Evolutionary conservation across 2,888 invertebrate genomes (phyloP), one percentile per base, ranked within the genome.

Genomic region (Pristionchus arcanus): DNA sequence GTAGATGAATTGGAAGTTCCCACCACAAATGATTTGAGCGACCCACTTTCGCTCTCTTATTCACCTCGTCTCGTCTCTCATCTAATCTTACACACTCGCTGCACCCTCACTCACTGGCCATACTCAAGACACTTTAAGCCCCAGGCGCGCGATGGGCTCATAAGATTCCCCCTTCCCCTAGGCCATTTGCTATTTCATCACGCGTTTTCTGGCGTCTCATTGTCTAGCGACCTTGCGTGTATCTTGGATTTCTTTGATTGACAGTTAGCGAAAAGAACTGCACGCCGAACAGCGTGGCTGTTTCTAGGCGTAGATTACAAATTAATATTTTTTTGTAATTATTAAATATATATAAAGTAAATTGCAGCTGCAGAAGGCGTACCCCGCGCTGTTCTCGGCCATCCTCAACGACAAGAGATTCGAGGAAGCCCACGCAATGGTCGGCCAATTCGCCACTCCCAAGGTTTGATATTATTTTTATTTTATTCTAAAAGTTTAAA

Each of bases 331-430:
- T 55, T 19, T 55, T 55, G 16, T 21, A 16, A 21, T 55, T 55
- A 21, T 16, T 71, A 71, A 49, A 49, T 49, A 49, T 49, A 11
- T 11, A 49, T 49, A 7, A 9, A 9, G 13, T 49, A n/a, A 42
- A 42, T 81, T 91, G 90, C 90, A 92, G 91, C 90, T 93, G 71
- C 91, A 92, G 90, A 90, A 66, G 74, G 91, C 91, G 90, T 91
- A 92, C 84, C 74, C 91, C 0, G 89, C 63, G 13, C 81, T 92
- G 68, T 92, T 92, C 89, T 74, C 87, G 9, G 74, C 90, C 59
- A 89, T 93, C 37, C 89, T 93, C 19, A 90, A 90, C 21, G 93
- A 92, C 77, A 55, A 92, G 25, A 90, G 87, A 4, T 89, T 93
- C 63, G 90, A 89, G 37, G 91, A 91, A 74, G 92, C 92, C 21